Base-by-base conservation (phyloP, 2,113 vertebrate genomes). In the Orycteropus afer region DNA sequence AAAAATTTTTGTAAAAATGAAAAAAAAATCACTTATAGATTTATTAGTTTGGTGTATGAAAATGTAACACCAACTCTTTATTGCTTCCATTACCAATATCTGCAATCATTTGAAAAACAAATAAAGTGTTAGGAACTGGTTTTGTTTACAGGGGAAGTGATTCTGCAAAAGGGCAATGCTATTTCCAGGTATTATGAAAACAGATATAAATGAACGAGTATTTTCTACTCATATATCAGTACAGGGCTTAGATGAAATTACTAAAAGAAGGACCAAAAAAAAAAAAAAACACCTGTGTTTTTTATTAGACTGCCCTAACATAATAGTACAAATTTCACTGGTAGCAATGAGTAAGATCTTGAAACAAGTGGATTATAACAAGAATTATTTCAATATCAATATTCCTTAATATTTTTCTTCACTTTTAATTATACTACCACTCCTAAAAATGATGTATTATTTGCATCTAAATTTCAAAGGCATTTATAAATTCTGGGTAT, bases 151-250 rank as follows among this genome's bases (percentile, higher is more conserved):
- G 32, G 20, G 57, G 7, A 77, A 91, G 37, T 34, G 20, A 93
- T 83, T 86, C 22, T 83, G 40, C 22, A 86, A 94, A 80, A 86
- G 18, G 14, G 42, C 32, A 76, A 83, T 45, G 4, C 40, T 22
- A 83, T 93, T 47, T 79, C n/a, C 55, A 87, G 40, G 73, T 96
- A 87, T 47, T 83, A 89, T 61, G n/a, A 69, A 89, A 93, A 91
- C 37, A 93, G n/a, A 17, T 17, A 42, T 2, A 73, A 73, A 73
- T 42, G 32, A 81, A 53, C 22, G 4, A 91, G 3, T 40, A 76
- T 93, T 51, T 74, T 79, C 74, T 47, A 88, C 34, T 92, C 32
- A 73, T 45, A 69, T 77, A 61, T 88, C 25, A 88, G 32, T 57
- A 78, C 5, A 83, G 13, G 37, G 53, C 11, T 55, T 55, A 86